These are phyloP conservation scores for Lepidotrigona ventralis DNA, from an alignment of 1,140 invertebrate species.

Conservation along the genomic window DNA sequence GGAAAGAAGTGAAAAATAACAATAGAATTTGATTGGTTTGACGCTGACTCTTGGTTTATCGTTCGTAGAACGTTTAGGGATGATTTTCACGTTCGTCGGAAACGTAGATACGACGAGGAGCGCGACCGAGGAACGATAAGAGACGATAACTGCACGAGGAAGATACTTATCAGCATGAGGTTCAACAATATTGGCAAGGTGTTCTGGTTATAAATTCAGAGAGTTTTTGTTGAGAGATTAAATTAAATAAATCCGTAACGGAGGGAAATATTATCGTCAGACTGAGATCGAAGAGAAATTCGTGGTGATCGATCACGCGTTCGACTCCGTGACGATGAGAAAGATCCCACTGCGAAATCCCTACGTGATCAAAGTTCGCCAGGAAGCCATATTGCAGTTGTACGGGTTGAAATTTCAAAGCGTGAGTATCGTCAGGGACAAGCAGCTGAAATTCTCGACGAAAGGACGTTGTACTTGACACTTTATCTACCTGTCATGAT, in stretches of 20 bases:
- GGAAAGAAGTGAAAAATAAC: neutral
- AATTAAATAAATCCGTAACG: neutral
- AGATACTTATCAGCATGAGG: constrained; percentile 69
- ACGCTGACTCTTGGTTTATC: neutral
- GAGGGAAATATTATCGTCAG: constrained; percentile 20
- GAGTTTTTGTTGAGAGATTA: neutral
- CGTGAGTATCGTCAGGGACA: constrained; percentile 52
- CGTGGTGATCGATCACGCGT: constrained; percentile 77
- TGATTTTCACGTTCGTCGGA: neutral
- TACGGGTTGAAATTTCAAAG: constrained; percentile 74
- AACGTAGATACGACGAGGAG: constrained; percentile 33
- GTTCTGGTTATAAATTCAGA: neutral
- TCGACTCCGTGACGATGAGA: constrained; percentile 72
- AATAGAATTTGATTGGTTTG: neutral
- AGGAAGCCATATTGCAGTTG: constrained; percentile 74
- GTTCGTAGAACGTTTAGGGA: neutral
- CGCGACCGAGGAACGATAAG: neutral
- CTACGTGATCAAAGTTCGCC: constrained; percentile 77
- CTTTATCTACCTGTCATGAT: too few species aligned
- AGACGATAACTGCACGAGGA: constrained; percentile 54
- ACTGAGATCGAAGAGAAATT: constrained; percentile 75
- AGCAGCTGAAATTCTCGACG: neutral
- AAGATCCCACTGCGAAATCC: constrained; percentile 76
- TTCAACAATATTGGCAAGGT: constrained; percentile 70
- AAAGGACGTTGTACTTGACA: neutral